Evolutionary conservation across 2,113 vertebrate species (phyloP), one percentile per base, ranked within the genome.

Genomic region (Takifugu bimaculatus): DNA sequence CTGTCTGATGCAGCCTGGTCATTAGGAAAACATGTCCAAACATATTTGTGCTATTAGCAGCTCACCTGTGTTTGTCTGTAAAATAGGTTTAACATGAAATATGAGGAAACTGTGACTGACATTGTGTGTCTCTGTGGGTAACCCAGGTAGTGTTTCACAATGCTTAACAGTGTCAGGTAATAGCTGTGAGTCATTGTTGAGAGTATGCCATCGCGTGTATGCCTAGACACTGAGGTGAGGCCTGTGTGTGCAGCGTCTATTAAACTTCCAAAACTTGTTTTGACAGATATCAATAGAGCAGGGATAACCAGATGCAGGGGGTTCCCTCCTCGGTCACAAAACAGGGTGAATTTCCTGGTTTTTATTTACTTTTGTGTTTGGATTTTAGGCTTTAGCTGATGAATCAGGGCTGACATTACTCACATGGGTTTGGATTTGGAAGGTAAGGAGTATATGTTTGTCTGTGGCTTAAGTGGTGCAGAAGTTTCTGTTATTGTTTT

Each of bases 71-170:
- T 85, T 88, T 84, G 81, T 86, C 82, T 84, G 77, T 6, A 75
- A 48, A 68, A 49, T 68, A 73, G 79, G 83, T 78, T 87, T 85
- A 87, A 29, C 2, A 11, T 65, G 73, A 83, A 83, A 84, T 72
- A 78, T 77, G 86, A 89, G 78, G 80, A 80, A 85, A 85, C 57
- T 0, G 70, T 63, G 79, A 65, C 55, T 83, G 72, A 65, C 66
- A 60, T 72, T 55, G 44, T 78, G 63, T 51, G 72, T 73, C 60
- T 79, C 44, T 52, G 59, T 78, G 76, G 83, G 83, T 67, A 74
- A 65, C 83, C 86, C 77, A 20, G 74, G 59, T 79, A 53, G 65
- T 78, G 80, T 89, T 88, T 87, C 86, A 70, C 81, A 85, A 88
- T 28, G 68, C 60, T 74, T 67, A 74, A 78, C 73, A 64, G 79